A percentile compares a stretch with the other conserved stretches of the same genome.
phyloP scores from a whole-genome alignment of 1,140 invertebrate genomes.

The Anastrepha obliqua region DNA sequence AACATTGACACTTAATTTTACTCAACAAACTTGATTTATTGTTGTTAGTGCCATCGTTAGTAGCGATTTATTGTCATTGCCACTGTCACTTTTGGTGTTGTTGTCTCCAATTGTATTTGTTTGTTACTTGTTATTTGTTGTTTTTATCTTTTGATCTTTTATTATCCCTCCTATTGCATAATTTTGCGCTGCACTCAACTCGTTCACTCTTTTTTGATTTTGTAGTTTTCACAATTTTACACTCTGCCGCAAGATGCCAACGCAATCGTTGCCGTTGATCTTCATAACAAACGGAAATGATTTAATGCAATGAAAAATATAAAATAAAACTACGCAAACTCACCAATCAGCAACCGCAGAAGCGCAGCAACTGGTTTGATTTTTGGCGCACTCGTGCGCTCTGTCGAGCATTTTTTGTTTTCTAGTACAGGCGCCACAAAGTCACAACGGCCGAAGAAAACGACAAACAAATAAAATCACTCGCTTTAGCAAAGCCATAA shows the following conservation, averaged over 20 bases:
- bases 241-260: neutral
- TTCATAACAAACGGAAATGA: constrained; percentile 37
- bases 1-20: neutral
- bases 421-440: neutral
- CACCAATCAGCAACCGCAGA: neutral
- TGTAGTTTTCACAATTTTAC: neutral
- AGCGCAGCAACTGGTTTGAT: constrained; percentile 21
- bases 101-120: neutral
- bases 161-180: neutral
- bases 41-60: neutral
- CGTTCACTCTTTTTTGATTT: neutral
- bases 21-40: neutral
- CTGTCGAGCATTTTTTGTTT: neutral
- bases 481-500: neutral
- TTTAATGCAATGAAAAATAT: neutral
- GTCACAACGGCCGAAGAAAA: neutral
- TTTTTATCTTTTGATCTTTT: neutral
- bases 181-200: neutral
- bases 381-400: neutral
- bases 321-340: neutral
- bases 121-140: neutral
- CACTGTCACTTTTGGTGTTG: constrained; percentile 25
- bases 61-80: neutral
- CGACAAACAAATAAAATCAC: neutral
- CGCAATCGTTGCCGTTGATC: neutral